Conservation (phyloP, 2,888 invertebrate species). For the Dolichomitus sp. region DNA sequence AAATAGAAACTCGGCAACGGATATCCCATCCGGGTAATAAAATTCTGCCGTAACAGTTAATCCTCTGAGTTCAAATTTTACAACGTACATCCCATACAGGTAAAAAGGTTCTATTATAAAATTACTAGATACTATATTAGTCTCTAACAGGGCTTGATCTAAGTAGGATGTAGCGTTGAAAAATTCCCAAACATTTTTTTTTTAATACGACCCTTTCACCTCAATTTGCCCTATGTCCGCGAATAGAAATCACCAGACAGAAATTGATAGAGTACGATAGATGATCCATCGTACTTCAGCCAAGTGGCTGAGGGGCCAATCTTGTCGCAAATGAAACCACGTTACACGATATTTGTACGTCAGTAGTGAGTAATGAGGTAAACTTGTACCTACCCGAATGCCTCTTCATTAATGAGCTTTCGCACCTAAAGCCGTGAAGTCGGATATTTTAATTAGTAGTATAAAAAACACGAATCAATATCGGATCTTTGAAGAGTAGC, state of each 20-base stretch:
- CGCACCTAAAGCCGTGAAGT: constrained; percentile 75
- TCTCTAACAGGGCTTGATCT: not conserved
- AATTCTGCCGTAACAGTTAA: no score
- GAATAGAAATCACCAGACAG: not conserved
- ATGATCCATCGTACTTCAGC: not conserved
- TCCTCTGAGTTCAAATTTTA: not conserved
- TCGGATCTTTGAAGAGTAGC: constrained; percentile 53
- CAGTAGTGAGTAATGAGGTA: constrained; percentile 72
- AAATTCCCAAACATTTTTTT: not conserved
- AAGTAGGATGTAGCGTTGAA: not conserved
- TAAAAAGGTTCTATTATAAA: not conserved
- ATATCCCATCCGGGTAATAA: not conserved
- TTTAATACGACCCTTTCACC: not conserved
- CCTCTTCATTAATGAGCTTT: constrained; percentile 77
- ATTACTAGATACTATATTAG: not conserved
- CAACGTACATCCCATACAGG: not conserved
- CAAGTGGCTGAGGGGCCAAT: not conserved
- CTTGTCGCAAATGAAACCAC: constrained; percentile 2
- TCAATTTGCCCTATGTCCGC: no score
- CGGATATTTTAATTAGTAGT: constrained; percentile 80
- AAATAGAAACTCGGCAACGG: not conserved
- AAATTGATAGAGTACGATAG: constrained; percentile 7
- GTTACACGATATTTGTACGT: constrained; percentile 22
- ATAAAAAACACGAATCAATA: constrained; percentile 63
- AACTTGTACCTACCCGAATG: constrained; percentile 72